A percentile compares a stretch with the other conserved stretches of the same genome.
phyloP scores from a whole-genome alignment of 1,140 invertebrate species.

The Nomia melanderi region DNA sequence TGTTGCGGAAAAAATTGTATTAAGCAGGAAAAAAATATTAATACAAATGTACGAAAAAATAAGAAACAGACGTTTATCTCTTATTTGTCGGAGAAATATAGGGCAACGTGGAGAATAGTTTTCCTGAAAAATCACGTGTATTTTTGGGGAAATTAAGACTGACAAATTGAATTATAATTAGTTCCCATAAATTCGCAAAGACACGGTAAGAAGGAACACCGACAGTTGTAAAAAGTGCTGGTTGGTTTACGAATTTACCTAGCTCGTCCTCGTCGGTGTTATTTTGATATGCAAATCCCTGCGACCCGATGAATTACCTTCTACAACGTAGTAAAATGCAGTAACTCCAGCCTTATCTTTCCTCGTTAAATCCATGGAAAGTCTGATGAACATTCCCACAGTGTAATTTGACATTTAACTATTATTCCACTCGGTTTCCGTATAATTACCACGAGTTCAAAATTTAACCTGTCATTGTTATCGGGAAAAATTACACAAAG shows the following conservation, averaged over 20 bases:
- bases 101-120: too few species aligned
- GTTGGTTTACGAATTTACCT: neutral
- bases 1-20: too few species aligned
- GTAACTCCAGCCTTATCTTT: conserved; percentile 4
- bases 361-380: neutral
- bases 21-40: too few species aligned
- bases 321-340: neutral
- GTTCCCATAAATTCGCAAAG: neutral
- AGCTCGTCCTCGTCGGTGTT: neutral
- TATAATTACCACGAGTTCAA: neutral
- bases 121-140: too few species aligned
- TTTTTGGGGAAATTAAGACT: neutral
- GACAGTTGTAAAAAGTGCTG: neutral
- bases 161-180: neutral
- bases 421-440: neutral
- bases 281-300: conserved; percentile 18
- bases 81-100: too few species aligned
- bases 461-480: neutral
- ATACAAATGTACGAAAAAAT: too few species aligned
- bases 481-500: neutral
- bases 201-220: neutral
- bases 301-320: conserved; percentile 11
- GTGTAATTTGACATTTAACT: neutral
- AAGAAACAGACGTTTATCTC: too few species aligned
- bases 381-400: neutral